These are phyloP conservation scores for Diabrotica virgifera DNA, from an alignment of 1,140 invertebrate genomes.

Conservation along the genomic window DNA sequence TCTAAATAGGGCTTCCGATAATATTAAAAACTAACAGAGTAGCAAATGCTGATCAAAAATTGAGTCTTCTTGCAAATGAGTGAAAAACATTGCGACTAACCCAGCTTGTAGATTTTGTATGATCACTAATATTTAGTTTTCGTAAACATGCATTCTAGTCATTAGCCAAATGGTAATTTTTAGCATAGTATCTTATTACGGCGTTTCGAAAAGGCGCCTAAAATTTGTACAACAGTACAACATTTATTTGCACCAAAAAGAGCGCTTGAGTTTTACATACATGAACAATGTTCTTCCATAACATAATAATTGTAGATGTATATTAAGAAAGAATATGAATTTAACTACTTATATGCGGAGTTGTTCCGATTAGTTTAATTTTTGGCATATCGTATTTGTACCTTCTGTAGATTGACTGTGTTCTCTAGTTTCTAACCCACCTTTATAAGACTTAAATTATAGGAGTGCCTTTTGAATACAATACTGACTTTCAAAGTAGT, in stretches of 20 bases:
- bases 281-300: constrained; percentile 18
- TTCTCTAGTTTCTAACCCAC: constrained; percentile 18
- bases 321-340: background rate
- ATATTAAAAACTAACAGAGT: too few relatives aligned
- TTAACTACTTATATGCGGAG: background rate
- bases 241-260: constrained; percentile 20
- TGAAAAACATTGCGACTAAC: background rate
- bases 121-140: constrained; percentile 21
- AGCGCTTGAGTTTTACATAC: constrained; percentile 5
- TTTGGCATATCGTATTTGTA: constrained; percentile 3
- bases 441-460: constrained; percentile 33
- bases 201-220: background rate
- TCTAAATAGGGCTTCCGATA: too few relatives aligned
- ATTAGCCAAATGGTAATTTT: constrained; percentile 40
- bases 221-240: background rate
- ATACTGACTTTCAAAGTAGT: constrained; percentile 19
- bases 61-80: too few relatives aligned
- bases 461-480: constrained; percentile 42
- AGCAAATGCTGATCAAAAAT: too few relatives aligned
- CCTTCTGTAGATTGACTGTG: constrained; percentile 12
- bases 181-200: constrained; percentile 1
- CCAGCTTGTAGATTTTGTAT: constrained; percentile 17
- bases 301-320: constrained; percentile 5
- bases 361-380: constrained; percentile 1
- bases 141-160: constrained; percentile 39